Percentiles rank a stretch among this genome's conserved stretches.
phyloP scores from a whole-genome alignment of 2,797 vertebrate species.

The Labeo calbasu region DNA sequence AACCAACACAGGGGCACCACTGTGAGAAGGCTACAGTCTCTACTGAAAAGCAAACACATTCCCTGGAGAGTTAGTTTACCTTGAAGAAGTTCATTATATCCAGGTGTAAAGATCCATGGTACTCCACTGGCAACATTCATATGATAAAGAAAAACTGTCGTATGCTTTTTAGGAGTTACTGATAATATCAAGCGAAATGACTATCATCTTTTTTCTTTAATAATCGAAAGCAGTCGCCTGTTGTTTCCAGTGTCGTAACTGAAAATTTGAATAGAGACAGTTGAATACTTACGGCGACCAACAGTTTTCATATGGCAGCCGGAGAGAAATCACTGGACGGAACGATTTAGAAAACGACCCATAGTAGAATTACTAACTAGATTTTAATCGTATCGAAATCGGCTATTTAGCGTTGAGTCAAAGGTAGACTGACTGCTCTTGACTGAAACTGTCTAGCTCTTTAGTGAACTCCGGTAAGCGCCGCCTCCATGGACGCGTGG shows the following conservation, averaged over 20 bases:
- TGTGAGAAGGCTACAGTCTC: conserved; percentile 12
- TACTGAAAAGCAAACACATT: conserved; percentile 34
- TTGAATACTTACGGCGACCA: conserved; percentile 37
- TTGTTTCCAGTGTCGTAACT: neutral
- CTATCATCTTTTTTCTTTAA: neutral
- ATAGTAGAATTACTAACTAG: conserved; percentile 1
- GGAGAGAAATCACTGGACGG: conserved; percentile 3
- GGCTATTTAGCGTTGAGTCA: neutral
- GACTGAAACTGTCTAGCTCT: conserved; percentile 36
- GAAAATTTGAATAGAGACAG: conserved; percentile 19
- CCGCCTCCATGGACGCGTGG: conserved; percentile 56
- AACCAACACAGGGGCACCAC: conserved; percentile 11
- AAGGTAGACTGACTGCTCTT: conserved; percentile 1
- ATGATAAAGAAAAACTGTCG: neutral
- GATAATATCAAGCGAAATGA: neutral
- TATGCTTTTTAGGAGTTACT: neutral
- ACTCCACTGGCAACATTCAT: neutral
- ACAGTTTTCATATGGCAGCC: conserved; percentile 27
- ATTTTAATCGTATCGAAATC: neutral
- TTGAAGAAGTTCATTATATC: neutral
- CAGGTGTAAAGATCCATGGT: neutral
- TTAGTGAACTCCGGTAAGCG: conserved; percentile 24
- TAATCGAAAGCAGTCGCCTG: neutral
- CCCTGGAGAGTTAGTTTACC: conserved; percentile 17
- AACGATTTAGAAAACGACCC: neutral